A percentile compares a stretch with the other conserved stretches of the same genome.
phyloP scores from a whole-genome alignment of 2,113 vertebrate species.

The Australoheros scitulus region DNA sequence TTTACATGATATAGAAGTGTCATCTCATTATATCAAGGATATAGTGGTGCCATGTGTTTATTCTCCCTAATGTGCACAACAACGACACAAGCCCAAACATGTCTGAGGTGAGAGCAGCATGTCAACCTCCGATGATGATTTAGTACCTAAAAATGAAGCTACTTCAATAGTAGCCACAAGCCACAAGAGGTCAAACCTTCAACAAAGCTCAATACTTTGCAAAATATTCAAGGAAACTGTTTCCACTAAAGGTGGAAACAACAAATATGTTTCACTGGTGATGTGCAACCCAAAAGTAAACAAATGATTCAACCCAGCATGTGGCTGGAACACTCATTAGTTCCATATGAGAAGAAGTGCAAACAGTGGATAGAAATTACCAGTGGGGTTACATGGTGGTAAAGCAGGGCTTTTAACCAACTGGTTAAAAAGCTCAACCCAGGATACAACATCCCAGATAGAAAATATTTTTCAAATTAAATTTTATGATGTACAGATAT shows the following conservation, averaged over 20 bases:
- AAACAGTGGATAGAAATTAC: neutral
- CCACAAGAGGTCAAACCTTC: neutral
- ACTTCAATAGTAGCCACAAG: neutral
- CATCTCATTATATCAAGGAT: neutral
- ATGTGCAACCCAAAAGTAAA: neutral
- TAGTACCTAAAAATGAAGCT: neutral
- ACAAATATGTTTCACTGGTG: neutral
- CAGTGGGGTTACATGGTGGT: neutral
- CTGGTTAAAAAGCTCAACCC: neutral
- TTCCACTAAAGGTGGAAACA: neutral
- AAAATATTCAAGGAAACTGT: neutral
- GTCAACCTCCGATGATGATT: neutral
- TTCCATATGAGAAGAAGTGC: neutral
- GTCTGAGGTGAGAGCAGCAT: neutral
- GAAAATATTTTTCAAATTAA: neutral
- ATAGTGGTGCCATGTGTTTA: neutral
- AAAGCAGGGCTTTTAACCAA: neutral
- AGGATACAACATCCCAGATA: neutral
- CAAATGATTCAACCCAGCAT: neutral
- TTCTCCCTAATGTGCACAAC: neutral
- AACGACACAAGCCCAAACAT: neutral
- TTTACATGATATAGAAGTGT: too few species aligned
- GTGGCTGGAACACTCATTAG: neutral
- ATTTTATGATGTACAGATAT: neutral
- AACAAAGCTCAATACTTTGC: neutral